Base-by-base conservation (phyloP, 1,140 invertebrate genomes). In the Acromyrmex charruanus region DNA sequence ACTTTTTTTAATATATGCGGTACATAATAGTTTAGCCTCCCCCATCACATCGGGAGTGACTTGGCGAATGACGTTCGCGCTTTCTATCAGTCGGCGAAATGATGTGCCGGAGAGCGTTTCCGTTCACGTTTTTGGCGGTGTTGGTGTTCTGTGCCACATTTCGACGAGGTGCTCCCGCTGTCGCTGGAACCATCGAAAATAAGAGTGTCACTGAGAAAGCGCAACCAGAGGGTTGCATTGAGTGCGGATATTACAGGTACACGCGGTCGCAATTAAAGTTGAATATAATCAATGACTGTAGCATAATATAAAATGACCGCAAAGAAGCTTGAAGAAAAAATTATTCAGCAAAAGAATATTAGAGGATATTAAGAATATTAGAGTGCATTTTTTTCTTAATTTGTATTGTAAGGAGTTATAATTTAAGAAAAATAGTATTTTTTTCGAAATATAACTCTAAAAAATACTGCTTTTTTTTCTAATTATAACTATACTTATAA, bases 241-340 rank as follows among this genome's bases (percentile, higher is more conserved):
- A 88, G 53, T 94, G 93, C 59, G 93, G 91, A 21, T 84, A 87
- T 79, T 93, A 94, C 87, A 93, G 92, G 93, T 93, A 66, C 21
- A 55, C 28, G 9, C 9, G 16, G 6, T 58, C 14, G 16, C 9
- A 28, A n/a, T 25, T 51, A 25, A 63, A 63, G 28, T 5, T 74
- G 55, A 16, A 68, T 39, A 44, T 7, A 16, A 44, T 61, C 14
- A 10, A 77, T 63, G 14, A 25, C 10, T 61, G 21, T 44, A 59
- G 1, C 55, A 3, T 58, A 75, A 9, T 1, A 58, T 9, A 58
- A 5, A 21, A 0, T 53, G 2, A 18, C 3, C 16, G 25, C 7
- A 55, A 2, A 44, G 28, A 55, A 31, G 3, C 16, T 39, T 14
- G n/a, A n/a, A 49, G 39, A 44, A 44, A 18, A 65, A 25, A 3